Evolutionary conservation across 2,888 invertebrate species (phyloP).

Genomic region (Epistrophella euchroma): DNA sequence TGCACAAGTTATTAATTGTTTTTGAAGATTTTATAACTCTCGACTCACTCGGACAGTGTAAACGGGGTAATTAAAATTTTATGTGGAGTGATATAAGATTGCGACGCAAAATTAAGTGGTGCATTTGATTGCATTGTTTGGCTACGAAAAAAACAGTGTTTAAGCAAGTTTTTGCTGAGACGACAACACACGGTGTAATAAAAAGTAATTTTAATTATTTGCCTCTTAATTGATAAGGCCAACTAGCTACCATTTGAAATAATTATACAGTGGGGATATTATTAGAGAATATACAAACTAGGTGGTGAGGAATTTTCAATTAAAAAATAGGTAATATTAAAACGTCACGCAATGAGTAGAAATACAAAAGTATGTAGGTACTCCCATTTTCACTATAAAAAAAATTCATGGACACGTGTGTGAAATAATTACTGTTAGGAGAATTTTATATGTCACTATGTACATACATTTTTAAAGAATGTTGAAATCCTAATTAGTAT

Average conservation of each 20-base stretch:
- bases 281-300: not conserved
- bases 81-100: conserved; percentile 24
- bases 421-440: not conserved
- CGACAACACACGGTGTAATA: not conserved
- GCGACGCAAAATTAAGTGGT: conserved; percentile 1
- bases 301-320: not conserved
- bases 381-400: not conserved
- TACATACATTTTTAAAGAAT: not conserved
- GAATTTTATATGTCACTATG: not conserved
- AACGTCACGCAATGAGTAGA: conserved; percentile 3
- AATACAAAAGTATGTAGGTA: not conserved
- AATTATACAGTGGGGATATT: not conserved
- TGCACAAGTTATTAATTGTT: conserved; percentile 40
- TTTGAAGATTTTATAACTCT: conserved; percentile 8
- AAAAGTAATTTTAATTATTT: conserved; percentile 7
- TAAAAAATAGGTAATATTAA: not conserved
- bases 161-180: not conserved
- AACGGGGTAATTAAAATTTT: conserved; percentile 29
- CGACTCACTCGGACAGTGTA: conserved; percentile 5
- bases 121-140: conserved; percentile 13
- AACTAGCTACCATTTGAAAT: not conserved
- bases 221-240: not conserved
- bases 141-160: not conserved
- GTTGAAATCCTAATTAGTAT: not conserved
- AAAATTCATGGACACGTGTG: not conserved